phyloP scores from a whole-genome alignment of 2,888 invertebrate genomes.

The Aleiodes testaceus region DNA sequence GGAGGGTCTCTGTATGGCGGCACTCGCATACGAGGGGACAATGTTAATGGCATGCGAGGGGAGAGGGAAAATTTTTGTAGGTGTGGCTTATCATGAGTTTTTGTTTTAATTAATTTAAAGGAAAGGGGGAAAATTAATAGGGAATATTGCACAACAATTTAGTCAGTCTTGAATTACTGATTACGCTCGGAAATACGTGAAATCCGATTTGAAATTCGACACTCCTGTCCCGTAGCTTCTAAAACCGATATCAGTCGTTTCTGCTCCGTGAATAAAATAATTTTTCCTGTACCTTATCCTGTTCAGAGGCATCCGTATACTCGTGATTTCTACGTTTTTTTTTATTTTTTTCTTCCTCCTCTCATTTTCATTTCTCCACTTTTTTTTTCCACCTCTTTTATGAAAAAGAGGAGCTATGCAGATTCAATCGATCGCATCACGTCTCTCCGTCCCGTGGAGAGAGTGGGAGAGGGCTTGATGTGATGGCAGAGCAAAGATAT shows the following conservation, averaged over 20 bases:
- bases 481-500: constrained; percentile 46
- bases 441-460: constrained; percentile 41
- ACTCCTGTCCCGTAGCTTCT: constrained; percentile 6
- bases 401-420: constrained; percentile 50
- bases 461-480: constrained; percentile 43
- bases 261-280: constrained; percentile 37
- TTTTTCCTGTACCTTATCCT: constrained; percentile 35
- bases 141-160: constrained; percentile 28
- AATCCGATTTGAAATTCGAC: constrained; percentile 39
- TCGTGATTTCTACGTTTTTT: background rate
- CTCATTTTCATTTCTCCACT: constrained; percentile 7
- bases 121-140: background rate
- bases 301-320: constrained; percentile 9
- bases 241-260: constrained; percentile 14
- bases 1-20: constrained; percentile 29
- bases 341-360: constrained; percentile 2
- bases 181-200: constrained; percentile 13
- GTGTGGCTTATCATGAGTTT: constrained; percentile 53
- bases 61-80: constrained; percentile 43
- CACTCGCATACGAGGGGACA: constrained; percentile 31
- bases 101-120: background rate
- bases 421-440: constrained; percentile 60
- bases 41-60: constrained; percentile 24
- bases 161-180: constrained; percentile 24
- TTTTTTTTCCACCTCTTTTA: constrained; percentile 3